phyloP scores from a whole-genome alignment of 2,888 invertebrate genomes.

The Cataglyphis livida region DNA sequence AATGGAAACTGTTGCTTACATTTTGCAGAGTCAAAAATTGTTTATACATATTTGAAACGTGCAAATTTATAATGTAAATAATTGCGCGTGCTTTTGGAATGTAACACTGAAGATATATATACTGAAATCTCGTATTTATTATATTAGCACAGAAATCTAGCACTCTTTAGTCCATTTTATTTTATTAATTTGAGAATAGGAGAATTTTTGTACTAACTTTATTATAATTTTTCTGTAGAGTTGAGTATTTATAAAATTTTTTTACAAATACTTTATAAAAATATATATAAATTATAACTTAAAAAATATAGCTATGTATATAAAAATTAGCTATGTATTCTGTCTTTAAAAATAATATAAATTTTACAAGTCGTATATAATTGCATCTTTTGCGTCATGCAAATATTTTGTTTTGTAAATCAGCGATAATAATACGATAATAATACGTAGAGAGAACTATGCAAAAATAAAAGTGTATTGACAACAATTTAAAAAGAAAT shows the following conservation, averaged over 20 bases:
- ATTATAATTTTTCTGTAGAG: neutral
- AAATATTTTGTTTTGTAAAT: conserved; percentile 3
- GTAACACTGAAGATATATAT: no score
- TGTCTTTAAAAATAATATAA: neutral
- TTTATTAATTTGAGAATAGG: no score
- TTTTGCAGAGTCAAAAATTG: no score
- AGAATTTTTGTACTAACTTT: no score
- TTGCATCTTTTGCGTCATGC: neutral
- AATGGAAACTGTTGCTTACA: no score
- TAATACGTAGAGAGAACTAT: neutral
- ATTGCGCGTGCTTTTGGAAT: no score
- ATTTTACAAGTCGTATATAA: neutral
- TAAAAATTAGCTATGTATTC: neutral
- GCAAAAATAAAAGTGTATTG: neutral
- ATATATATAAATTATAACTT: neutral
- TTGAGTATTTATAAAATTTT: neutral
- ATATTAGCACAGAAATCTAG: no score
- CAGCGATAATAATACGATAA: neutral
- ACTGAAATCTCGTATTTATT: no score
- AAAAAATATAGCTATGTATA: neutral
- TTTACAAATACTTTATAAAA: neutral
- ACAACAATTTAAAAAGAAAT: neutral
- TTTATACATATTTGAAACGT: no score
- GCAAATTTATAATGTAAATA: no score
- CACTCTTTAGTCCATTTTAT: no score